Percentiles rank a stretch among this genome's conserved stretches.
Evolutionary conservation across 2,797 vertebrate genomes (phyloP).

Genomic region (Gobio occitaniae): DNA sequence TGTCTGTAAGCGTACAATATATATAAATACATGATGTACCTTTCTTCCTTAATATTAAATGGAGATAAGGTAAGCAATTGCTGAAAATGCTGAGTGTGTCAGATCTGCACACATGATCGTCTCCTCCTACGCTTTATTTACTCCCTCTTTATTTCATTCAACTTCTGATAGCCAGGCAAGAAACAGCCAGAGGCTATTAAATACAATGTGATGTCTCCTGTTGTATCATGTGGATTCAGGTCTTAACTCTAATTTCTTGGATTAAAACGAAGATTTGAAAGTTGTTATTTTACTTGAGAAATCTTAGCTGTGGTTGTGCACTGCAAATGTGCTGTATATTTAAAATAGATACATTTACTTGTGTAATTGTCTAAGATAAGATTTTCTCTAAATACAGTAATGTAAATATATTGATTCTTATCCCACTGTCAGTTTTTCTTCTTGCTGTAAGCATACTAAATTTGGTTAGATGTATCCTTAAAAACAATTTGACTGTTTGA

Average conservation of each 20-base stretch:
- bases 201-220: constrained; percentile 9
- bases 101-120: constrained; percentile 21
- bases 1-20: not conserved
- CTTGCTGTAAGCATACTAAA: not conserved
- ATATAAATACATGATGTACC: constrained; percentile 17
- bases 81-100: constrained; percentile 35
- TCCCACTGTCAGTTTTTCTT: not conserved
- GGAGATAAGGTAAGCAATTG: constrained; percentile 34
- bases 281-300: not conserved
- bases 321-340: not conserved
- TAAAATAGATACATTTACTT: not conserved
- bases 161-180: constrained; percentile 6
- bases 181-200: constrained; percentile 29
- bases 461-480: not conserved
- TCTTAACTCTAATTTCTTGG: not conserved
- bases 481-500: not conserved
- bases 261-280: not conserved
- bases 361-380: not conserved
- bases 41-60: constrained; percentile 33
- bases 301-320: not conserved
- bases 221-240: not conserved
- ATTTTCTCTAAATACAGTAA: not conserved
- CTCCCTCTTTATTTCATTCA: constrained; percentile 39
- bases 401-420: not conserved
- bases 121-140: constrained; percentile 30